A percentile compares a stretch with the other conserved stretches of the same genome.
Conservation (phyloP, 2,797 vertebrate genomes). For the Antennarius maculatus region DNA sequence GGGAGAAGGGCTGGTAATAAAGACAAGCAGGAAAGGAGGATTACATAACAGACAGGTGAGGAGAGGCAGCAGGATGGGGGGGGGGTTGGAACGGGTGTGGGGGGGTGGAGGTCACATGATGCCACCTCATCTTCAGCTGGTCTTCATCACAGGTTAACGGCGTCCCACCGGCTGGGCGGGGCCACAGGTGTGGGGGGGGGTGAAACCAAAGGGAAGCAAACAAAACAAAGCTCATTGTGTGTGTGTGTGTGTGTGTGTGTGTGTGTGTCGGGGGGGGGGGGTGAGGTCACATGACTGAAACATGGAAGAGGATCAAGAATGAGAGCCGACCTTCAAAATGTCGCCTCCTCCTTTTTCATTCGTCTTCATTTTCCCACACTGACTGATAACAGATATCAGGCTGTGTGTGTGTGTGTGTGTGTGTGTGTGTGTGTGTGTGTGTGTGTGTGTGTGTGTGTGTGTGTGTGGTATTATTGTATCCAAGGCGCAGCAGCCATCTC, state of each 20-base stretch:
- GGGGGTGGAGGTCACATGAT: not conserved
- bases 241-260: no score
- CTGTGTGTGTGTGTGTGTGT: constrained; percentile 84
- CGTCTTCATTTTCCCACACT: constrained; percentile 42
- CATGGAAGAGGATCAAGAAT: not conserved
- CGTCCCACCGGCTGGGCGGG: no score
- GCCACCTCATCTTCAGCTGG: no score
- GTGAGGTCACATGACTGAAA: not conserved
- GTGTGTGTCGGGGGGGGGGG: no score
- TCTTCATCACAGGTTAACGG: no score
- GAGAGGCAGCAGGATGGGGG: not conserved
- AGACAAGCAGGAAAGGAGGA: constrained; percentile 4
- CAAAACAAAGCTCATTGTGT: no score
- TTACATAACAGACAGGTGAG: constrained; percentile 13
- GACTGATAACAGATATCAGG: constrained; percentile 54
- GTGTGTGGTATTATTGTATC: constrained; percentile 93
- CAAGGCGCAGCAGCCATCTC: constrained; percentile 89
- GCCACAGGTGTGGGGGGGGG: no score
- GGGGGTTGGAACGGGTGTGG: no score
- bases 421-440: constrained; percentile 55
- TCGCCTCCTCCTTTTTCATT: constrained; percentile 2
- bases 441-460: constrained; percentile 91
- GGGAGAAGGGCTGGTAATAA: constrained; percentile 10
- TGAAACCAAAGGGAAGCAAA: no score
- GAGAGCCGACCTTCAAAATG: not conserved